These are phyloP conservation scores for Grammomys surdaster DNA, from an alignment of 2,113 vertebrate genomes.

Conservation along the genomic window DNA sequence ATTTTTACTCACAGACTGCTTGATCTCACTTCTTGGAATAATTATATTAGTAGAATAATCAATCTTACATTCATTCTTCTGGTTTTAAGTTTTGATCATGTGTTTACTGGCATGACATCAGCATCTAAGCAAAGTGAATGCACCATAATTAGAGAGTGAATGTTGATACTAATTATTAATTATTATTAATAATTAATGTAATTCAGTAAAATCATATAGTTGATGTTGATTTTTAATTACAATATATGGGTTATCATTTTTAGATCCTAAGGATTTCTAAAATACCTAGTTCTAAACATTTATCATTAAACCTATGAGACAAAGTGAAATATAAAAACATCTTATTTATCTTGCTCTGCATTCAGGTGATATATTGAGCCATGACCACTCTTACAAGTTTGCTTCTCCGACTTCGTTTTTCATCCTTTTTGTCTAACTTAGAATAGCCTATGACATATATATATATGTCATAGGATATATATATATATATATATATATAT, in stretches of 20 bases:
- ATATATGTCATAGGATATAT: no score
- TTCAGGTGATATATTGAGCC: background rate
- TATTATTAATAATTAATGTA: slow-evolving; percentile 1
- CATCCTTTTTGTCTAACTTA: background rate
- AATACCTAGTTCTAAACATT: background rate
- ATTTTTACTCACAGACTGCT: background rate
- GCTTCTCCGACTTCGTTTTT: background rate
- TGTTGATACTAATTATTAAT: background rate
- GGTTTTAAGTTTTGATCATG: slow-evolving; percentile 6
- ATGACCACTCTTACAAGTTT: background rate
- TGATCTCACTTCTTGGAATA: background rate
- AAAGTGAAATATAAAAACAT: background rate
- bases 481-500: background rate
- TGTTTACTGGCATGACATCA: background rate
- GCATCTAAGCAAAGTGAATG: background rate
- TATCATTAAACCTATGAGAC: background rate
- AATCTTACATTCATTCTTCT: background rate
- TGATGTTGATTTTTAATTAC: background rate
- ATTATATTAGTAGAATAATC: background rate
- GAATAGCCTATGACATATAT: background rate
- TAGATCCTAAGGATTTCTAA: background rate
- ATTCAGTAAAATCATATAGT: background rate
- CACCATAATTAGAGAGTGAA: background rate
- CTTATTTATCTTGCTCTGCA: background rate
- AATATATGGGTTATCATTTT: background rate